These are phyloP conservation scores for Microtus oregoni DNA, from an alignment of 2,113 vertebrate genomes.

Conservation along the genomic window DNA sequence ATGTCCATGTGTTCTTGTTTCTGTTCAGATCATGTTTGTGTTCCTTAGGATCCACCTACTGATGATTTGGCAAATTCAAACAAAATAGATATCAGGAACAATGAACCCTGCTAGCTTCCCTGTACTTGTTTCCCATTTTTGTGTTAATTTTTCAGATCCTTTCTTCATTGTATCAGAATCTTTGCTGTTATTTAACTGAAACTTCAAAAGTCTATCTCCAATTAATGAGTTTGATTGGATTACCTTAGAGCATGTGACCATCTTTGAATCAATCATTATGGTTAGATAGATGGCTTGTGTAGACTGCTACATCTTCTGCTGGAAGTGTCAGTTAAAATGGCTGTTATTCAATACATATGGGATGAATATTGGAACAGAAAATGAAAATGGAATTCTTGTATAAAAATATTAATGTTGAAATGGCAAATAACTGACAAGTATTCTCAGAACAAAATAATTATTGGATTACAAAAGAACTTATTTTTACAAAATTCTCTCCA, in stretches of 20 bases:
- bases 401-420: neutral
- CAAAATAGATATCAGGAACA: neutral
- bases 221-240: neutral
- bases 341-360: neutral
- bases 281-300: neutral
- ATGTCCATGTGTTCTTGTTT: neutral
- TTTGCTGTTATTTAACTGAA: rapidly evolving
- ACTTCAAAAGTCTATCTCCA: neutral
- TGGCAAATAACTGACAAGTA: neutral
- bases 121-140: too few species aligned
- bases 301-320: neutral
- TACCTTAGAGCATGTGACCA: neutral
- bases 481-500: neutral
- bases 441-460: neutral
- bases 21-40: neutral
- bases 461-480: neutral
- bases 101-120: neutral
- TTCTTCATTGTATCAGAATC: neutral
- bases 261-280: neutral
- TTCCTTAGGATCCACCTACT: too few species aligned
- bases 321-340: neutral
- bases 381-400: neutral
- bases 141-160: neutral
- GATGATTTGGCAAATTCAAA: neutral
- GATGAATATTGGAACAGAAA: neutral